These are phyloP conservation scores for Cheilosia pagana DNA, from an alignment of 2,888 invertebrate species.

Conservation along the genomic window DNA sequence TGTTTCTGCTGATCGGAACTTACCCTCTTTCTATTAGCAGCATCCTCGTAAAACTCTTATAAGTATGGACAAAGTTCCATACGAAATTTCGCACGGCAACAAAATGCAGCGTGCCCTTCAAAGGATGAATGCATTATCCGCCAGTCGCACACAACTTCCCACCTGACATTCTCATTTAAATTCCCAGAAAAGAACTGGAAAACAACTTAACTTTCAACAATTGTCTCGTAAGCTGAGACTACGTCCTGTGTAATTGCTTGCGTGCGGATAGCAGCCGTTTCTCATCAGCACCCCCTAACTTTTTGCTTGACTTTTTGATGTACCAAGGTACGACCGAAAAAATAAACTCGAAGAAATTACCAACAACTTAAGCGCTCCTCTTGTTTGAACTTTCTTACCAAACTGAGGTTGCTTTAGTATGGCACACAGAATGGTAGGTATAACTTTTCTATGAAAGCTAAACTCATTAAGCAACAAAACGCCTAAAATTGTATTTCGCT, in stretches of 20 bases:
- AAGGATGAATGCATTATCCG: not conserved
- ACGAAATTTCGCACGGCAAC: not conserved
- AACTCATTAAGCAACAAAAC: slow-evolving; percentile 62
- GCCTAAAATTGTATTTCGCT: slow-evolving; percentile 47
- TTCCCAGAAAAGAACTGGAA: slow-evolving; percentile 8
- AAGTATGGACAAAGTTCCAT: not conserved
- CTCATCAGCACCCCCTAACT: slow-evolving; percentile 50
- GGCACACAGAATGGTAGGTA: not conserved
- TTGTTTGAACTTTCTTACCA: slow-evolving; percentile 31
- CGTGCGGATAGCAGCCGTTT: slow-evolving; percentile 44
- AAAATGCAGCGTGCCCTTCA: not conserved
- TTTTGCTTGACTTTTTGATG: slow-evolving; percentile 32
- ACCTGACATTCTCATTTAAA: slow-evolving; percentile 46
- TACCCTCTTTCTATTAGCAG: no score
- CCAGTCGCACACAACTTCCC: slow-evolving; percentile 19
- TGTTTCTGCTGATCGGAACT: no score
- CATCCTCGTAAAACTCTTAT: no score
- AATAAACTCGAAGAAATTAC: not conserved
- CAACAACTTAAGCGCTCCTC: slow-evolving; percentile 21
- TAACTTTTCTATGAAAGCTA: slow-evolving; percentile 21
- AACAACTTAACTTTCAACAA: slow-evolving; percentile 44
- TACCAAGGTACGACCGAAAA: not conserved
- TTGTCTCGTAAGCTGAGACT: slow-evolving; percentile 3
- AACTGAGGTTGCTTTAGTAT: not conserved
- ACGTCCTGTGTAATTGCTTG: slow-evolving; percentile 51